A percentile compares a stretch with the other conserved stretches of the same genome.
phyloP scores from a whole-genome alignment of 2,888 invertebrate species.

The Lamproptera curius region DNA sequence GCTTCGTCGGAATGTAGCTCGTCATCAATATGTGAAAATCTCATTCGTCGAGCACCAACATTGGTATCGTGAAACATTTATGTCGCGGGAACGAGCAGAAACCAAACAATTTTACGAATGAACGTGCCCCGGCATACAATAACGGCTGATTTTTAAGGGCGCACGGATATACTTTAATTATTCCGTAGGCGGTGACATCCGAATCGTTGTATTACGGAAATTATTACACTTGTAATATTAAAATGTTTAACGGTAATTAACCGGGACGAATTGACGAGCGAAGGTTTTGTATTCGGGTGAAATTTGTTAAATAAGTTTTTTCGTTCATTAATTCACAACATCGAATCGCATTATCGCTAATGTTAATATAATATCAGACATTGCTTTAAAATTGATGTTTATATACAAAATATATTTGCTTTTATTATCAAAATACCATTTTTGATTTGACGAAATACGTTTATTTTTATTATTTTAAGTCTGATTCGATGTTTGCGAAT shows the following conservation, averaged over 20 bases:
- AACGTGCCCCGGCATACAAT: constrained; percentile 42
- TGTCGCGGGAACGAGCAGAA: constrained; percentile 48
- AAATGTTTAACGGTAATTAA: not conserved
- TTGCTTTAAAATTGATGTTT: too few relatives aligned
- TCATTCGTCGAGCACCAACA: constrained; percentile 53
- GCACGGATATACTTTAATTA: constrained; percentile 31
- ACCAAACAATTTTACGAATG: constrained; percentile 53
- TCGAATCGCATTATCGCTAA: too few relatives aligned
- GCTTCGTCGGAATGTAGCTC: constrained; percentile 60
- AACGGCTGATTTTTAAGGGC: constrained; percentile 36
- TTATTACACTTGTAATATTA: not conserved
- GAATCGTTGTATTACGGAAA: not conserved
- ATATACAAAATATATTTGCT: too few relatives aligned
- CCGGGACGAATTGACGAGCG: not conserved
- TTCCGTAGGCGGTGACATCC: constrained; percentile 26
- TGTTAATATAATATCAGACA: too few relatives aligned
- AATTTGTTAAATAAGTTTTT: too few relatives aligned
- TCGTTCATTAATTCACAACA: too few relatives aligned
- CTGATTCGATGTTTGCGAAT: too few relatives aligned
- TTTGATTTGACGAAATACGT: too few relatives aligned
- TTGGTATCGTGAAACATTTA: constrained; percentile 58
- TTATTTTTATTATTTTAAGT: too few relatives aligned
- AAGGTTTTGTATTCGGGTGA: too few relatives aligned
- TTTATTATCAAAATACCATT: too few relatives aligned
- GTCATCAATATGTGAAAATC: constrained; percentile 70